Evolutionary conservation across 2,113 vertebrate genomes (phyloP).

Genomic region (Heterochromis multidens): DNA sequence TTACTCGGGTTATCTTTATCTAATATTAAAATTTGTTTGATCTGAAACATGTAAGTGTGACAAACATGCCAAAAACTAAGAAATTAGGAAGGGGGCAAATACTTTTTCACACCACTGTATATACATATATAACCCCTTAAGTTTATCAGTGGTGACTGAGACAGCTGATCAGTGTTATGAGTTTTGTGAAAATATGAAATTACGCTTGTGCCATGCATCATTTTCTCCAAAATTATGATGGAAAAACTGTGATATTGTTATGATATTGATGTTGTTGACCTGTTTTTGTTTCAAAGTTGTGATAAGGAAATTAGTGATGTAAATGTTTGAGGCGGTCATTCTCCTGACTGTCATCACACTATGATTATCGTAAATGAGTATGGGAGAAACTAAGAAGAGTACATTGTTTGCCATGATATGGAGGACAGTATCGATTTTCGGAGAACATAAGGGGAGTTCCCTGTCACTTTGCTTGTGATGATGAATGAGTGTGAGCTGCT

Average conservation of each 20-base stretch:
- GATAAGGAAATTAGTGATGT: neutral
- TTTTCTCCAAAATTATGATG: neutral
- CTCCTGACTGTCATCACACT: neutral
- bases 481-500: conserved; percentile 37
- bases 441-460: neutral
- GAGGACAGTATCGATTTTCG: neutral
- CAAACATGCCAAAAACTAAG: no score
- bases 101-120: no score
- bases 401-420: neutral
- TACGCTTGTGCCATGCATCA: neutral
- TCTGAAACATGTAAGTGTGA: no score
- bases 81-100: no score
- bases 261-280: neutral
- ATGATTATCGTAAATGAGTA: neutral
- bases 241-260: no score
- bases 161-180: neutral
- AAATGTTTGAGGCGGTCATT: neutral
- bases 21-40: no score
- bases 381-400: neutral
- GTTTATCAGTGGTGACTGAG: neutral
- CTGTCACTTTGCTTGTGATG: conserved; percentile 1
- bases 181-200: neutral
- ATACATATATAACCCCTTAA: neutral
- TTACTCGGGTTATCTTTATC: no score
- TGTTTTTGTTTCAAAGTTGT: neutral